phyloP scores from a whole-genome alignment of 23 tunicate species.

The Ciona savignyi region DNA sequence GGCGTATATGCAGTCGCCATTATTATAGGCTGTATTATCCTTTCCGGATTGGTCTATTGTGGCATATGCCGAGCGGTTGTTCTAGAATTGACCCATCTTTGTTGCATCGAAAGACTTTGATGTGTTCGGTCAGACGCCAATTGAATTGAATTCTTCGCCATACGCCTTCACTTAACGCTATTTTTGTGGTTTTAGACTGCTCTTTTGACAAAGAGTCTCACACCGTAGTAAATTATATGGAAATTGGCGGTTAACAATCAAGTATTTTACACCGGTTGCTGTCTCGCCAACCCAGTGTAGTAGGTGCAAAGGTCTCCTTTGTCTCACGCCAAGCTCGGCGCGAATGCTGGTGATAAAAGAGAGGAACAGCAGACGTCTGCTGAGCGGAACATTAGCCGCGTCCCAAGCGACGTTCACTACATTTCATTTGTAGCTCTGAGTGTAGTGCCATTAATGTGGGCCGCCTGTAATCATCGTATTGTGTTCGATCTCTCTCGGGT shows the following conservation, averaged over 20 bases:
- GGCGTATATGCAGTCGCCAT: not conserved
- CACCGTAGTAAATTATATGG: not conserved
- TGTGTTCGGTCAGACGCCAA: not conserved
- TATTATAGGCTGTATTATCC: not conserved
- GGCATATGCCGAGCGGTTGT: not conserved
- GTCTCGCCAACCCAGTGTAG: not conserved
- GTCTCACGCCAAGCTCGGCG: not conserved
- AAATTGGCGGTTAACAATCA: not conserved
- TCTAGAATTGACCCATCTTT: not conserved
- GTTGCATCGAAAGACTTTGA: not conserved
- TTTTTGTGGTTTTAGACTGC: not conserved
- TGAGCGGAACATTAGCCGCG: slow-evolving; percentile 1
- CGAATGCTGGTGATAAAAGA: not conserved
- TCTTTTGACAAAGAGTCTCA: not conserved
- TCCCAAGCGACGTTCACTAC: slow-evolving; percentile 1
- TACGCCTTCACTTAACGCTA: not conserved
- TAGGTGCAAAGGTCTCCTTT: slow-evolving; percentile 1
- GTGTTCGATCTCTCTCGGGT: not conserved
- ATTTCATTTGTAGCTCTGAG: not conserved
- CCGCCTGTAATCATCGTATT: slow-evolving; percentile 1
- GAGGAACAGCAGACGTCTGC: not conserved
- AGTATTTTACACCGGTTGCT: slow-evolving; percentile 1
- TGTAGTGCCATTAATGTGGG: not conserved
- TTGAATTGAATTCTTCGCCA: no score
- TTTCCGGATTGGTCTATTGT: not conserved